Evolutionary conservation across 2,888 invertebrate genomes (phyloP), one percentile per base, ranked within the genome.

Genomic region (Drosophila atroscutellata): DNA sequence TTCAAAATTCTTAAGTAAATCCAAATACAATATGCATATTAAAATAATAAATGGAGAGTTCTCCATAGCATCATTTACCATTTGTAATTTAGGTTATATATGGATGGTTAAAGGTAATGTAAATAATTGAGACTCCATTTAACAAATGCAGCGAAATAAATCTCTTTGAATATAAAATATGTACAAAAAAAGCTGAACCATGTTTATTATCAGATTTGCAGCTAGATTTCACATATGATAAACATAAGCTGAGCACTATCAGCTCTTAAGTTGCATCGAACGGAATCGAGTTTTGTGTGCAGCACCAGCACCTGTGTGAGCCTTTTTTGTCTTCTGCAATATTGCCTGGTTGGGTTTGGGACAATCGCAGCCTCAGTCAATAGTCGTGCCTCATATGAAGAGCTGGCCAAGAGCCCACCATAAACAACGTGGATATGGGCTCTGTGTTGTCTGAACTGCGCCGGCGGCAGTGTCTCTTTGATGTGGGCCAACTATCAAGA

Each of bases 401-500:
- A 67, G 59, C 39, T 55, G 57, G 68, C 59, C 47, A 28, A 37
- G 37, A 37, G 51, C 62, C 65, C 18, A 87, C 80, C 89, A 90
- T 90, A 89, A 86, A 86, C 78, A 89, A 86, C 78, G 69, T 71
- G 72, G 61, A 69, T 81, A 64, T 73, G 77, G 72, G 72, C 60
- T 68, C 37, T 58, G 67, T 65, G 32, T 52, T 69, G 62, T 65
- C 52, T 61, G 62, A 65, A 52, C 73, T 83, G 72, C 52, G 80
- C 74, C 83, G 81, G 77, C 91, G 86, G 90, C 89, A 68, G 58
- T 74, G 77, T 62, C 75, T 52, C 86, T 87, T 87, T 87, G 86
- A 90, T 86, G 90, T 87, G 67, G 76, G 72, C 78, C 89, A 91
- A 86, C 86, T 90, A 87, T 87, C 90, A 90, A 88, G 91, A 88